Evolutionary conservation across 2,888 invertebrate genomes (phyloP), one percentile per base, ranked within the genome.

Genomic region (Gymnosoma rotundatum): DNA sequence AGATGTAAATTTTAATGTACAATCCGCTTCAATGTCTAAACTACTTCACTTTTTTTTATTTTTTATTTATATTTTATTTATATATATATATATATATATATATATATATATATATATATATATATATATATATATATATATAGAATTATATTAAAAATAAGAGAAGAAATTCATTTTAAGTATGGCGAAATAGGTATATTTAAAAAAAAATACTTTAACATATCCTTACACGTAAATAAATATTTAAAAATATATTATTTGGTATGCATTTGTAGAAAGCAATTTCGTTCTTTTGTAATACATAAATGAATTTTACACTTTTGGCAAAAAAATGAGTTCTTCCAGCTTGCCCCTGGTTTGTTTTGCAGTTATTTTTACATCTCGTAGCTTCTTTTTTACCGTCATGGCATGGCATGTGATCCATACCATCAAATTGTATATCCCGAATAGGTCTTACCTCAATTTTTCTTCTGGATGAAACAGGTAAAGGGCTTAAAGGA

Each of bases 1-100:
- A 63, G 63, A 63, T 45, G 45, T 63, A 63, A 45, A 63, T 63
- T 63, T 63, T 63, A 63, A 63, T 63, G 21, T 63, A 66, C 66
- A 66, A 52, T 52, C 66, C 50, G 52, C 18, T 66, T 66, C 50
- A 66, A 66, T 66, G 12, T 36, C 32, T 48, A 64, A 20, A 16
- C 25, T 64, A 25, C 48, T 64, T 21, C 45, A 64, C 8, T 64
- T 64, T 64, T 25, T 25, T 64, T 45, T 21, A 60, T 20, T 45
- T 66, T 66, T 52, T 66, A 52, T 52, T 66, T 36, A n/a, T 50
- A 36, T 66, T 18, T 2, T 2, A 25, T 25, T 25, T 25, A 2
- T 25, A 2, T 2, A 4, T 25, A 25, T 25, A 25, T 4, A 25
- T 25, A 25, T 4, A 25, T 25, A 25, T 25, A 25, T 25, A 25